Evolutionary conservation across 2,113 vertebrate species (phyloP), one percentile per base, ranked within the genome.

Genomic region (Plestiodon gilberti): DNA sequence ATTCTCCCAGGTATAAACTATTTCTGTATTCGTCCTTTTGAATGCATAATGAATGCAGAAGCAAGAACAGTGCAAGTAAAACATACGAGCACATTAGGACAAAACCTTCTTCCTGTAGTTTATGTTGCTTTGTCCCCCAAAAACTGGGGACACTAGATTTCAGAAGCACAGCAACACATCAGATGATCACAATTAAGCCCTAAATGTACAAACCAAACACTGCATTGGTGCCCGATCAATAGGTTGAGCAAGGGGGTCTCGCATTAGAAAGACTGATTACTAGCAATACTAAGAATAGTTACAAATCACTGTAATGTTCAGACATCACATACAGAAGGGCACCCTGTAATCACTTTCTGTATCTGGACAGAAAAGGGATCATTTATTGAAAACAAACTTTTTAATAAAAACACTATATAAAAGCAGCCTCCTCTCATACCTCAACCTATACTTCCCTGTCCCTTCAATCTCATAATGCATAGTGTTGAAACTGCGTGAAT

Each of bases 171-270:
- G 82, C 67, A 87, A 86, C 79, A 82, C 65, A 77, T 14, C 62
- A 1, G 6, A 38, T 9, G 35, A 38, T 59, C 91, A 28, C 59
- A 90, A 9, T 89, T 89, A 89, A 57, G 83, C 80, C 80, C 89
- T 70, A 22, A 85, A 38, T n/a, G 76, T 35, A 78, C 81, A 90
- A 61, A 55, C 59, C 84, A 73, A 13, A 91, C 83, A 94, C 87
- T 94, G 88, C 93, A 92, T 93, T 90, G 86, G 83, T 93, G 89
- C 86, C 87, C 61, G 2, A 82, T 89, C 35, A 91, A 61, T 80
- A 90, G 38, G 81, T 25, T 86, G 83, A 85, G 65, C 5, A 79
- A 28, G 83, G 87, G 69, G 82, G 81, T 61, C 9, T 87, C 28
- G 84, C 22, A 80, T 35, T 59, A 87, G 33, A 87, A 87, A 86